Conservation (phyloP, 2,113 vertebrate species). For the Ivindomyrus marchei region DNA sequence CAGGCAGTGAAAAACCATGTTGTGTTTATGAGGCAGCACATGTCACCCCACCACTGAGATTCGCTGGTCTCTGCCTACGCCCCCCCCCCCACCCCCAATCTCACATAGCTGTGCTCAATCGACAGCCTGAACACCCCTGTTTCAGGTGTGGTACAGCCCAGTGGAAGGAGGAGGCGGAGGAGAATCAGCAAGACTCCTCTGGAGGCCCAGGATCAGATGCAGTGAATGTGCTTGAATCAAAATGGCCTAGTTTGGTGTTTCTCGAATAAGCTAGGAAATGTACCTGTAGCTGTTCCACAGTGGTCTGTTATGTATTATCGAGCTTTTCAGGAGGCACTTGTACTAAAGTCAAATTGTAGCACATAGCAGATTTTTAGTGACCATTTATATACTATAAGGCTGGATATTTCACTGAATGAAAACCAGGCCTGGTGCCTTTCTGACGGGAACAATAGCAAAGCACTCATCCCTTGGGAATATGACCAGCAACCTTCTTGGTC, state of each 20-base stretch:
- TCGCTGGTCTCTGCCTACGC: neutral
- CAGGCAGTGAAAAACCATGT: neutral
- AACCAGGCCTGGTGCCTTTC: neutral
- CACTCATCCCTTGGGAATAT: neutral
- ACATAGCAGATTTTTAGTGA: neutral
- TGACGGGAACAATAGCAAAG: neutral
- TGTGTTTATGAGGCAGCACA: neutral
- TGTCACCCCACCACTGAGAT: neutral
- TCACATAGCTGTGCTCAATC: neutral
- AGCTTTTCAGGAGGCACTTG: neutral
- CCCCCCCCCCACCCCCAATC: neutral
- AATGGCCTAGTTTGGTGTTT: constrained; percentile 2
- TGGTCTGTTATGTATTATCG: neutral
- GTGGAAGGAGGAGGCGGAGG: constrained; percentile 2
- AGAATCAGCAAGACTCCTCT: neutral
- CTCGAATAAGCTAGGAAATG: neutral
- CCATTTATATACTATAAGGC: neutral
- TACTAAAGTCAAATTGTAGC: neutral
- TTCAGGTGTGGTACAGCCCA: constrained; percentile 12
- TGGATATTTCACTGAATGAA: neutral
- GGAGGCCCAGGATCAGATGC: neutral
- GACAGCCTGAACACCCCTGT: neutral
- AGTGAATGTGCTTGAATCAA: constrained; percentile 5
- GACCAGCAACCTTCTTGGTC: neutral
- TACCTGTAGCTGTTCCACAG: neutral